A percentile compares a stretch with the other conserved stretches of the same genome.
phyloP scores from a whole-genome alignment of 37 sponge, comb jelly and placozoan genomes.

The Cliona cf. orientalis region DNA sequence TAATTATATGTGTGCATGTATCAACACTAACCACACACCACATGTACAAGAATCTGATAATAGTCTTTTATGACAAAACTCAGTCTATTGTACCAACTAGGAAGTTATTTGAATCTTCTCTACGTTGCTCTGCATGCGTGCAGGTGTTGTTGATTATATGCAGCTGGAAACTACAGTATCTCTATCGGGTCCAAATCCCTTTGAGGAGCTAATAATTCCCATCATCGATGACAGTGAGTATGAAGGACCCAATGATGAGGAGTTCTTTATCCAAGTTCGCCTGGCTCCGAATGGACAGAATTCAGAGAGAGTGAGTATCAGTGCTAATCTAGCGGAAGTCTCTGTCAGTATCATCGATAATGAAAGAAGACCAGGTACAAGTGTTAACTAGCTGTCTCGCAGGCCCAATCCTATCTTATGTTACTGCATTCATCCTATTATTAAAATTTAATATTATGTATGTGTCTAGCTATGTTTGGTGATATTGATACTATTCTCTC shows the following conservation, averaged over 20 bases:
- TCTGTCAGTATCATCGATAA: slow-evolving; percentile 8
- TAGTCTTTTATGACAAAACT: neutral
- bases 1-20: neutral
- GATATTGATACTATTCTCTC: neutral
- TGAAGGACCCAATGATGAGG: slow-evolving; percentile 11
- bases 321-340: neutral
- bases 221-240: slow-evolving; percentile 13
- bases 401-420: neutral
- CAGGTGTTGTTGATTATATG: slow-evolving; percentile 1
- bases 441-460: neutral
- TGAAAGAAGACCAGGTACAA: slow-evolving; percentile 32
- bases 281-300: neutral
- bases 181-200: too few species aligned
- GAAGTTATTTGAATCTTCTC: neutral
- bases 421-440: neutral
- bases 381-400: neutral
- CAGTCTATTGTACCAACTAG: neutral
- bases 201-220: neutral
- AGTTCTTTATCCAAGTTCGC: neutral
- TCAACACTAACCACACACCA: too few species aligned
- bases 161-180: neutral
- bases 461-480: neutral
- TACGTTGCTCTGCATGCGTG: neutral
- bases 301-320: neutral
- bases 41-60: neutral